Percentiles rank a stretch among this genome's conserved stretches.
These are phyloP conservation scores for Carapus acus DNA, from an alignment of 2,797 vertebrate genomes.

Conservation along the genomic window DNA sequence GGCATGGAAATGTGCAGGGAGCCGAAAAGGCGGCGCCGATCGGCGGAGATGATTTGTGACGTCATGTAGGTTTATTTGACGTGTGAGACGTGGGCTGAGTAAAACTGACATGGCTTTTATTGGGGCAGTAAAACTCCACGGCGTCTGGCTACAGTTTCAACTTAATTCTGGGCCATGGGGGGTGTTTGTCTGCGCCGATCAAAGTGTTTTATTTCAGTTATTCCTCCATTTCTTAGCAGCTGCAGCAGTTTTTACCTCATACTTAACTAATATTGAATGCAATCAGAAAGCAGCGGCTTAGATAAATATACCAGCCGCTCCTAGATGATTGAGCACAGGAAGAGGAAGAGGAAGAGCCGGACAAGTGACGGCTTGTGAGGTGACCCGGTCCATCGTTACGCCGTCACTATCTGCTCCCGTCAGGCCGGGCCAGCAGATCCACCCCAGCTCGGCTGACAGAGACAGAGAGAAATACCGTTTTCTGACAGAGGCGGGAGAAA, in stretches of 20 bases:
- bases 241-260: constrained; percentile 17
- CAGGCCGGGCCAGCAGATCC: constrained; percentile 65
- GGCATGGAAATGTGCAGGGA: too few species aligned
- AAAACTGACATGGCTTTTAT: neutral
- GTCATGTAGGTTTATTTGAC: too few species aligned
- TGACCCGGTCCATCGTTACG: constrained; percentile 64
- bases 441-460: constrained; percentile 59
- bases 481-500: constrained; percentile 66
- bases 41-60: too few species aligned
- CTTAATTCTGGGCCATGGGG: neutral
- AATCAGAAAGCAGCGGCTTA: constrained; percentile 36
- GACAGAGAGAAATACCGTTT: constrained; percentile 63
- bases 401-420: constrained; percentile 62
- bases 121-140: neutral
- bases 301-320: constrained; percentile 51
- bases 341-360: constrained; percentile 10
- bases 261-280: constrained; percentile 45
- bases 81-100: too few species aligned
- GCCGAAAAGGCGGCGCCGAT: too few species aligned
- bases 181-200: constrained; percentile 5
- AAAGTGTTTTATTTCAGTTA: constrained; percentile 3
- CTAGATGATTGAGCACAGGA: constrained; percentile 39
- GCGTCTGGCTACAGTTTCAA: neutral
- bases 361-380: constrained; percentile 57
- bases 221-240: constrained; percentile 12